A percentile compares a stretch with the other conserved stretches of the same genome.
Conservation (phyloP, 2,113 vertebrate genomes). For the Percopsis transmontana region DNA sequence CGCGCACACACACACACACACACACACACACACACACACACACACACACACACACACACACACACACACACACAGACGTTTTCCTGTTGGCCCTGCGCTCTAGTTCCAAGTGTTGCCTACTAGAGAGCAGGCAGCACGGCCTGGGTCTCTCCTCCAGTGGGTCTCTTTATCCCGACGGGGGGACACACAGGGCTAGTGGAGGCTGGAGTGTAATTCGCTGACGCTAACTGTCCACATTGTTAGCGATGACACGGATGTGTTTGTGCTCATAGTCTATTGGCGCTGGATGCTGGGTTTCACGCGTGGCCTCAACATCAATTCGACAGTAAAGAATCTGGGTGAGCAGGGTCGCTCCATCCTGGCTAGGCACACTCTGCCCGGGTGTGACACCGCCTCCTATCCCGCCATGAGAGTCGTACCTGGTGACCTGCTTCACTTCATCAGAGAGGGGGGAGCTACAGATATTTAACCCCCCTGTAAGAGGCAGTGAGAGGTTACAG, state of each 20-base stretch:
- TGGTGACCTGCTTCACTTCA: slow-evolving; percentile 1
- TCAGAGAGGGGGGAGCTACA: slow-evolving; percentile 10
- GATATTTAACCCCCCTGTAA: slow-evolving; percentile 8
- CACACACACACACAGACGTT: no score
- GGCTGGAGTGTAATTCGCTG: no score
- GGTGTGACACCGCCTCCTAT: slow-evolving; percentile 23
- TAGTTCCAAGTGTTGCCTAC: no score
- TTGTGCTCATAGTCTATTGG: slow-evolving; percentile 18
- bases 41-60: no score
- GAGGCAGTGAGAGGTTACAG: slow-evolving; percentile 7
- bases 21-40: no score
- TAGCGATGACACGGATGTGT: slow-evolving; percentile 7
- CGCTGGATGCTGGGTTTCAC: not conserved
- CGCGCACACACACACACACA: no score
- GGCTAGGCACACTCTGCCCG: slow-evolving; percentile 7
- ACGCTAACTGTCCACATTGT: slow-evolving; percentile 12
- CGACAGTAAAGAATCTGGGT: slow-evolving; percentile 9
- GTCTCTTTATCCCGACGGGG: no score
- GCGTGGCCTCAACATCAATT: slow-evolving; percentile 17
- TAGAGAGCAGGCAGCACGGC: no score
- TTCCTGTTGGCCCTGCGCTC: no score
- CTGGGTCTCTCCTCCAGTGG: no score
- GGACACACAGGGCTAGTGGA: no score
- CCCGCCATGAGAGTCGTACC: slow-evolving; percentile 1
- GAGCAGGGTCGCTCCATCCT: slow-evolving; percentile 14